Evolutionary conservation across 2,888 invertebrate genomes (phyloP), one percentile per base, ranked within the genome.

Genomic region (Cataglyphis albicans): DNA sequence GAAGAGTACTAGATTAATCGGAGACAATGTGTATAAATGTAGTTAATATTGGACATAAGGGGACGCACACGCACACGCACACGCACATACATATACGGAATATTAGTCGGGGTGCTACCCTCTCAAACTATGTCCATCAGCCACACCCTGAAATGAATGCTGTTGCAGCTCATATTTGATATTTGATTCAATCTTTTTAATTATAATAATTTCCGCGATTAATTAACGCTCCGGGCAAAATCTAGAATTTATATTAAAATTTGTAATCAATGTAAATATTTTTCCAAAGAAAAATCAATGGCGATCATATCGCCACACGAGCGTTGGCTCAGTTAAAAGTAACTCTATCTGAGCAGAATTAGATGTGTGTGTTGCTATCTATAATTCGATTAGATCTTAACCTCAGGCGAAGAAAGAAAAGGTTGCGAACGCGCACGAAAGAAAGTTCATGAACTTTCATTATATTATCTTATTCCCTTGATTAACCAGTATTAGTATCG

Each of bases 1-100:
- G 88, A 82, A 87, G 88, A 91, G 91, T 91, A 91, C 89, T 93
- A 93, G 94, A 93, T 94, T 94, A 94, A 94, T 94, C 94, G 92
- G 93, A 93, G 92, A 93, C 94, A 93, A 93, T 92, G 93, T 92
- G 94, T 93, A 94, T 94, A 93, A 94, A 94, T 94, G 94, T 94
- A 94, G 94, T 94, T 94, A 94, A 94, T 94, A 94, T 93, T 91
- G 91, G 92, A 91, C 91, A 92, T 90, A 91, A 87, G 87, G 88
- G 91, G 89, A 86, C 83, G 86, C 64, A 48, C 18, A 48, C 18
- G 18, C 6, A 48, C 18, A 48, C 18, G 18, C 6, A 52, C n/a
- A n/a, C n/a, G 12, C 12, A n/a, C 52, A 52, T n/a, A 52, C 52
- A n/a, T n/a, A 2, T 52, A n/a, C 52, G 3, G 52, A 52, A 82